phyloP scores from a whole-genome alignment of 2,113 vertebrate genomes.

The Lampris megalopsis region DNA sequence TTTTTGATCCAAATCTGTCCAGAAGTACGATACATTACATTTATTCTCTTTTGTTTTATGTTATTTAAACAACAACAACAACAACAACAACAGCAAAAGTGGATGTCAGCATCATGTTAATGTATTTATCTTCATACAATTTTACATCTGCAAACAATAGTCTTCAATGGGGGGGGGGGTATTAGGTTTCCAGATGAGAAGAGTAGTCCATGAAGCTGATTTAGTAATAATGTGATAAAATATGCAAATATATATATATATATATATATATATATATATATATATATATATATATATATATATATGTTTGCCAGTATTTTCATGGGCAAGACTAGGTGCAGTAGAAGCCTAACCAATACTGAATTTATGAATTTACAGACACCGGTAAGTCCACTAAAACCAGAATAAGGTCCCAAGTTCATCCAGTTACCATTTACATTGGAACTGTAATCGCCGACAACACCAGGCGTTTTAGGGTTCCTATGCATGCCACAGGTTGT shows the following conservation, averaged over 20 bases:
- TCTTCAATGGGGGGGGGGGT: constrained; percentile 44
- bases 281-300: no score
- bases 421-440: neutral
- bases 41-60: no score
- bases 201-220: constrained; percentile 38
- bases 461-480: no score
- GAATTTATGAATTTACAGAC: neutral
- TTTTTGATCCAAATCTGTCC: no score
- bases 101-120: constrained; percentile 14
- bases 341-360: no score
- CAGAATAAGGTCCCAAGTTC: neutral
- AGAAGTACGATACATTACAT: no score
- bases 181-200: constrained; percentile 46
- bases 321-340: no score
- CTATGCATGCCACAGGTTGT: neutral
- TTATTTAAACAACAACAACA: no score
- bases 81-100: constrained; percentile 13
- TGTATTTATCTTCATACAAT: constrained; percentile 36
- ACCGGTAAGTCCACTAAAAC: neutral
- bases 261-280: no score
- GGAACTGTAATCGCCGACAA: neutral
- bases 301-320: no score
- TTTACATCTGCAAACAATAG: constrained; percentile 24
- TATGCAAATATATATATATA: constrained; percentile 17
- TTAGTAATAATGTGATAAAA: constrained; percentile 44